phyloP scores from a whole-genome alignment of 2,113 vertebrate genomes.

The Phaethornis superciliosus region DNA sequence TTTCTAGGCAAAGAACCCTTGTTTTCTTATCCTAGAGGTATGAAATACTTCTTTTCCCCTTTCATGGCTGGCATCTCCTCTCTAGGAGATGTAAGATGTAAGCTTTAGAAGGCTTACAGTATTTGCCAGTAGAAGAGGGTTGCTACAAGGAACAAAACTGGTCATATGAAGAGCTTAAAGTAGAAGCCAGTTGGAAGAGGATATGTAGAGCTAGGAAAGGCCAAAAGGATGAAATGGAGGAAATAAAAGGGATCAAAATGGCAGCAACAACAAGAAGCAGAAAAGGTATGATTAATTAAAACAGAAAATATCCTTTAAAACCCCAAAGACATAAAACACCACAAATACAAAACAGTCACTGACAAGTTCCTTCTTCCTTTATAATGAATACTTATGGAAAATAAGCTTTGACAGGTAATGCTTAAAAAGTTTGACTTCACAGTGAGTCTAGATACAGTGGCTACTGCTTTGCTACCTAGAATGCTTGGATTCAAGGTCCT shows the following conservation, averaged over 20 bases:
- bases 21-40: not conserved
- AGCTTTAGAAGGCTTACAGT: not conserved
- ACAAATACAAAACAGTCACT: not conserved
- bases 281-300: not conserved
- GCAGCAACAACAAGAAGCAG: not conserved
- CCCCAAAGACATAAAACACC: not conserved
- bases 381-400: not conserved
- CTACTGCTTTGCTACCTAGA: not conserved
- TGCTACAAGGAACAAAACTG: not conserved
- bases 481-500: not conserved
- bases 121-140: not conserved
- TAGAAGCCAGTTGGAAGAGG: not conserved
- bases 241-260: not conserved
- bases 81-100: not conserved
- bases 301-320: accelerated
- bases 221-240: not conserved
- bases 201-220: not conserved
- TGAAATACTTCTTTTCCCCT: not conserved
- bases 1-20: not conserved
- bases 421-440: not conserved
- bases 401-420: not conserved
- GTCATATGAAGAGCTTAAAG: not conserved
- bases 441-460: not conserved
- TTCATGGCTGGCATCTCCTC: not conserved
- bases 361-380: not conserved